A percentile compares a stretch with the other conserved stretches of the same genome.
Evolutionary conservation across 30 jellyfish, hydroid and myxozoan species (phyloP).

Genomic region (Rhopilema esculentum): DNA sequence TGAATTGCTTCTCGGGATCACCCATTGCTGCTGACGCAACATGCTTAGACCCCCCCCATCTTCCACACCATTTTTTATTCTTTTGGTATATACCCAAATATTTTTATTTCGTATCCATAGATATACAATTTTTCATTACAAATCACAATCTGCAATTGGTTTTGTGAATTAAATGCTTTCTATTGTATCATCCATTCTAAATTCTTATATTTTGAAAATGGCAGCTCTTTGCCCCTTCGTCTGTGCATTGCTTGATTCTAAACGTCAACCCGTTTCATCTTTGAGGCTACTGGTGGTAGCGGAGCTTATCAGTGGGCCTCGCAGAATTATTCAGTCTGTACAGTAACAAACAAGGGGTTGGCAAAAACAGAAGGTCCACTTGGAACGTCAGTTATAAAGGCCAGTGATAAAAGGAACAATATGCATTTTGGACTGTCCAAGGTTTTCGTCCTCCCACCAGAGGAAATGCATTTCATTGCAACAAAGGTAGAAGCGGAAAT

Average conservation of each 20-base stretch:
- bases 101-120: no score
- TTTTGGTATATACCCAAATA: no score
- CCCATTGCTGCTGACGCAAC: no score
- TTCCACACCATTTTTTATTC: no score
- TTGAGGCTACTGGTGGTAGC: constrained; percentile 98
- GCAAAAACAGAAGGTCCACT: constrained; percentile 68
- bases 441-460: constrained; percentile 84
- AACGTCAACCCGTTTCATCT: neutral
- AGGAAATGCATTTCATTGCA: constrained; percentile 75
- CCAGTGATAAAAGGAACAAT: constrained; percentile 75
- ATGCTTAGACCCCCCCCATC: no score
- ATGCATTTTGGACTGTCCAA: constrained; percentile 75
- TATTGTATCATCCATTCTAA: no score
- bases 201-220: no score
- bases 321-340: constrained; percentile 55
- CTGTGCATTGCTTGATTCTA: neutral
- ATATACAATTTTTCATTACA: no score
- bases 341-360: constrained; percentile 84
- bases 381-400: constrained; percentile 76
- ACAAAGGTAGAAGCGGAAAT: constrained; percentile 89
- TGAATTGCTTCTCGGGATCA: no score
- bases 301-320: constrained; percentile 86
- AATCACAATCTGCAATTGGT: no score
- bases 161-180: no score
- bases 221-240: no score